These are phyloP conservation scores for Colostygia pectinataria DNA, from an alignment of 2,888 invertebrate genomes.

Conservation along the genomic window DNA sequence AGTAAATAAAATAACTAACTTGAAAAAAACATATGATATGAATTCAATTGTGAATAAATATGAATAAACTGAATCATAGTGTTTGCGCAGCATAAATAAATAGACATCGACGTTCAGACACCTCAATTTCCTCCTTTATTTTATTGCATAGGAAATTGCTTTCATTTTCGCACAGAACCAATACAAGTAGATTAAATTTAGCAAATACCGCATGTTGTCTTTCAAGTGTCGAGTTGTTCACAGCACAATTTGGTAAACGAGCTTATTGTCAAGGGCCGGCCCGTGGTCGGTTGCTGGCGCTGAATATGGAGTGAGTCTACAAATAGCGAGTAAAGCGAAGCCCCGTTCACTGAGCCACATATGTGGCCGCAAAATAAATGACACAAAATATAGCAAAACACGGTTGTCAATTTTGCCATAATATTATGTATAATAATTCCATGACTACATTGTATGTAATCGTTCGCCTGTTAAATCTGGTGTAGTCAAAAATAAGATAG, in stretches of 20 bases:
- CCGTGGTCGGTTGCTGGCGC: slow-evolving; percentile 42
- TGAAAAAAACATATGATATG: too few relatives aligned
- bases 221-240: slow-evolving; percentile 28
- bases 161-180: slow-evolving; percentile 55
- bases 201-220: slow-evolving; percentile 24
- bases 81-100: slow-evolving; percentile 32
- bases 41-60: slow-evolving; percentile 16
- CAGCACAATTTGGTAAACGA: slow-evolving; percentile 50
- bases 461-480: too few relatives aligned
- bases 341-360: slow-evolving; percentile 53
- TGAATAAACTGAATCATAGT: slow-evolving; percentile 40
- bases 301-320: slow-evolving; percentile 50
- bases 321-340: slow-evolving; percentile 51
- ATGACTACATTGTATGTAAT: too few relatives aligned
- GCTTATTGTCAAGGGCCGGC: slow-evolving; percentile 54
- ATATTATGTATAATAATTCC: too few relatives aligned
- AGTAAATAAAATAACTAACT: too few relatives aligned
- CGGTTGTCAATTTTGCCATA: too few relatives aligned
- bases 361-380: slow-evolving; percentile 53
- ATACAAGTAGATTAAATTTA: slow-evolving; percentile 46
- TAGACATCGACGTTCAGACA: slow-evolving; percentile 37
- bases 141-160: slow-evolving; percentile 54
- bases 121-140: slow-evolving; percentile 46
- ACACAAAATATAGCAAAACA: too few relatives aligned
- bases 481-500: too few relatives aligned